These are phyloP conservation scores for Grammomys surdaster DNA, from an alignment of 2,113 vertebrate species.

Conservation along the genomic window DNA sequence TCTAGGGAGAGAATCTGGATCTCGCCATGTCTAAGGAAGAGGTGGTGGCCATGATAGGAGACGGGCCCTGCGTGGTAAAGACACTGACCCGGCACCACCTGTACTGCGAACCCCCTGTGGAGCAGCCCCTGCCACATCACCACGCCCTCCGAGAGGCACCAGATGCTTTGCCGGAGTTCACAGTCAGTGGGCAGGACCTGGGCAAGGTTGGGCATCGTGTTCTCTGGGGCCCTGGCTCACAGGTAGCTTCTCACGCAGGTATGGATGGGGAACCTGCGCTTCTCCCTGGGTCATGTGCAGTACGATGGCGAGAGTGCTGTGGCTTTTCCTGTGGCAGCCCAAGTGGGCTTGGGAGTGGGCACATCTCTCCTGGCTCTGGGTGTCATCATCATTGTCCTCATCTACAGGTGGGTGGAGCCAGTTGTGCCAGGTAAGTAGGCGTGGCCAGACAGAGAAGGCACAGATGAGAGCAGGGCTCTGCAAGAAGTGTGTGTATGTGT, in stretches of 20 bases:
- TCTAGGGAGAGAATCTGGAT: conserved; percentile 96
- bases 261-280: conserved; percentile 96
- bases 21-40: conserved; percentile 97
- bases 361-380: conserved; percentile 95
- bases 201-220: fast-evolving
- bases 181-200: conserved; percentile 86
- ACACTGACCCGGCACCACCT: conserved; percentile 96
- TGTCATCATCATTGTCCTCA: conserved; percentile 96
- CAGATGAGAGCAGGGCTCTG: neutral
- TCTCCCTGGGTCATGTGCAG: conserved; percentile 94
- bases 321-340: conserved; percentile 96
- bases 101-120: conserved; percentile 95
- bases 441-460: neutral
- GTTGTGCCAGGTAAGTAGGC: neutral
- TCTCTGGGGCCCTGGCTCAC: neutral
- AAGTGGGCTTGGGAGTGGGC: conserved; percentile 95
- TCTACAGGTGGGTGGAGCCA: conserved; percentile 92
- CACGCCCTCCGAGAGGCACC: conserved; percentile 90
- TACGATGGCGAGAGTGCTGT: conserved; percentile 94
- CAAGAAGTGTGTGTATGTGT: neutral
- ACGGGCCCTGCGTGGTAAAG: conserved; percentile 95
- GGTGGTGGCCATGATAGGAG: conserved; percentile 96
- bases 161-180: conserved; percentile 94
- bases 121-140: conserved; percentile 90
- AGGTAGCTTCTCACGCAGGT: conserved; percentile 87